Conservation (phyloP, 2,888 invertebrate genomes). For the Chloroclystis v-ata region DNA sequence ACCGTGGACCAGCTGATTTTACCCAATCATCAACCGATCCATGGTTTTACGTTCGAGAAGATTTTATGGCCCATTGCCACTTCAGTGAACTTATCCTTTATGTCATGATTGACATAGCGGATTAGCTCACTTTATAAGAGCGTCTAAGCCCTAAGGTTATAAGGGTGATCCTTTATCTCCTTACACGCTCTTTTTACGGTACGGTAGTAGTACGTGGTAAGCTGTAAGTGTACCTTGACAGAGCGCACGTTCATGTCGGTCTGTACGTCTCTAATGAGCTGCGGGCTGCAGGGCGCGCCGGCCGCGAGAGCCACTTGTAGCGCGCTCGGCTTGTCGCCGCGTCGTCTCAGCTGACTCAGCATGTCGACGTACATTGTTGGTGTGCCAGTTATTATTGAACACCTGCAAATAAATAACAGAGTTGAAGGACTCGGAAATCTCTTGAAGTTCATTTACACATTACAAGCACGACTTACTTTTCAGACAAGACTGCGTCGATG, state of each 20-base stretch:
- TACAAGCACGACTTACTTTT: conserved; percentile 84
- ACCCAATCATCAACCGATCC: too few species aligned
- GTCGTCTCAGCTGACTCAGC: conserved; percentile 63
- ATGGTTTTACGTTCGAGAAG: too few species aligned
- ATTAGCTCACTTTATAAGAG: too few species aligned
- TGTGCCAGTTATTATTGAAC: conserved; percentile 85
- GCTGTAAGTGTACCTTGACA: conserved; percentile 61
- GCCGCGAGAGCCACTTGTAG: conserved; percentile 80
- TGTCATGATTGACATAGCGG: too few species aligned
- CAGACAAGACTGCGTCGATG: conserved; percentile 81
- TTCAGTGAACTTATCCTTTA: too few species aligned
- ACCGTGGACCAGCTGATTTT: too few species aligned
- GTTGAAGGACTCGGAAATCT: neutral
- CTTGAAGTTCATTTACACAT: too few species aligned
- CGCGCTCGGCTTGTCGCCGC: conserved; percentile 48
- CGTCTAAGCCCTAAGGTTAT: too few species aligned
- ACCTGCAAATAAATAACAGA: conserved; percentile 64
- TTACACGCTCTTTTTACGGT: too few species aligned
- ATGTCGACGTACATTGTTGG: conserved; percentile 94
- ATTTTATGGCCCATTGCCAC: too few species aligned
- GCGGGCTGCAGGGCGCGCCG: conserved; percentile 87
- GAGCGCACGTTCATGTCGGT: conserved; percentile 67
- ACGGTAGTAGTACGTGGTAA: neutral
- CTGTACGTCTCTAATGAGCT: conserved; percentile 77
- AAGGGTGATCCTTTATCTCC: too few species aligned